phyloP scores from a whole-genome alignment of 2,113 vertebrate genomes.

The Varanus salvator region DNA sequence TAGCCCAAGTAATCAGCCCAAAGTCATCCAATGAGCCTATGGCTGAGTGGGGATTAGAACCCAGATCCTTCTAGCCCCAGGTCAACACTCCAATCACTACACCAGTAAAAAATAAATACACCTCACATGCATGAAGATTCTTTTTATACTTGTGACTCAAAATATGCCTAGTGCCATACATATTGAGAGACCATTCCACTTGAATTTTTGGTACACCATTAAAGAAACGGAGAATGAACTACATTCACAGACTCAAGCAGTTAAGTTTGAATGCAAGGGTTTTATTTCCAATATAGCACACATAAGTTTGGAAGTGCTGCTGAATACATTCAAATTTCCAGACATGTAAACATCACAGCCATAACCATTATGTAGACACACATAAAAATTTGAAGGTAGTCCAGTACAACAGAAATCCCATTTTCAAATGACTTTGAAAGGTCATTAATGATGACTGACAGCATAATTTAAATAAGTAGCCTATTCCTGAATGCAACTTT shows the following conservation, averaged over 20 bases:
- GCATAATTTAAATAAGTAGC: background rate
- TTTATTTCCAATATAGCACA: background rate
- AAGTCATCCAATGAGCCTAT: no score
- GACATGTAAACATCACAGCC: background rate
- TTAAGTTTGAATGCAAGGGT: background rate
- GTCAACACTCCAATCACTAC: no score
- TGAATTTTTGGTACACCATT: background rate
- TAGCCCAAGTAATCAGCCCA: no score
- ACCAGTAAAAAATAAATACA: no score
- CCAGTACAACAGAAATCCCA: background rate
- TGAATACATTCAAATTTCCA: constrained; percentile 20
- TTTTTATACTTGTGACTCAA: background rate
- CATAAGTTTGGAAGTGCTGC: background rate
- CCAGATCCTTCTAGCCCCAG: no score
- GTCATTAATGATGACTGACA: background rate
- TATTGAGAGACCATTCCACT: background rate
- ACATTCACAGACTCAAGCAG: constrained; percentile 4
- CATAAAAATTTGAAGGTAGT: background rate
- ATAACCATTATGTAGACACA: constrained; percentile 8
- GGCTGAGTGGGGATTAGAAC: no score
- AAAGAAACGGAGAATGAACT: background rate
- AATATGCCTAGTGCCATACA: background rate
- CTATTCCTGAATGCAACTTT: background rate
- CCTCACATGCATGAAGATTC: background rate
- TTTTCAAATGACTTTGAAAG: constrained; percentile 28